Evolutionary conservation across 1,140 invertebrate genomes (phyloP).

Genomic region (Nephila pilipes): DNA sequence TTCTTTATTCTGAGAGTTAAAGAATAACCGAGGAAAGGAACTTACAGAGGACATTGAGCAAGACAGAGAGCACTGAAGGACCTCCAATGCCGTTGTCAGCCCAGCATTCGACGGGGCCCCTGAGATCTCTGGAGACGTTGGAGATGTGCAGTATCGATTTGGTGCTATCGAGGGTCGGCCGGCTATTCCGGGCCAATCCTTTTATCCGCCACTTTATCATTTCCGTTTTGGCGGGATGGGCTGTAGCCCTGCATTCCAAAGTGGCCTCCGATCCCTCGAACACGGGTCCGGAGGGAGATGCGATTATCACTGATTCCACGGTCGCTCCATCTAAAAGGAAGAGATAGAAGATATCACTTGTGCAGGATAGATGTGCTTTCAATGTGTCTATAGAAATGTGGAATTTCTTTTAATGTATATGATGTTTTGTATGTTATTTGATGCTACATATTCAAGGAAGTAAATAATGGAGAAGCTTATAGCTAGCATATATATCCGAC

Average conservation of each 20-base stretch:
- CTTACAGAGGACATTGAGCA: conserved; percentile 50
- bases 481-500: too few relatives aligned
- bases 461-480: too few relatives aligned
- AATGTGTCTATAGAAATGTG: background rate
- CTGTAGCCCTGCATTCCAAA: conserved; percentile 92
- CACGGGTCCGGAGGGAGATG: conserved; percentile 64
- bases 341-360: conserved; percentile 2
- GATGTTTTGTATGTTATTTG: too few relatives aligned
- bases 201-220: conserved; percentile 90
- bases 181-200: conserved; percentile 16
- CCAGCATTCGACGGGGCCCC: conserved; percentile 93
- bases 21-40: conserved; percentile 3
- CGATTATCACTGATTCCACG: conserved; percentile 63
- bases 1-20: conserved; percentile 18
- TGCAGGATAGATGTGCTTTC: background rate
- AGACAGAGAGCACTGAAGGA: conserved; percentile 58
- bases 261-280: conserved; percentile 88
- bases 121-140: conserved; percentile 89
- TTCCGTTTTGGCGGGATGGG: conserved; percentile 91
- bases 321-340: conserved; percentile 57
- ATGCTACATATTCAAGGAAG: too few relatives aligned
- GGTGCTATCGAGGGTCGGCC: conserved; percentile 44
- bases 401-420: too few relatives aligned
- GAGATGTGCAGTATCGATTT: conserved; percentile 65
- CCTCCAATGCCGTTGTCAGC: conserved; percentile 95